A percentile compares a stretch with the other conserved stretches of the same genome.
Conservation (phyloP, 2,113 vertebrate species). For the Falcunculus frontatus region DNA sequence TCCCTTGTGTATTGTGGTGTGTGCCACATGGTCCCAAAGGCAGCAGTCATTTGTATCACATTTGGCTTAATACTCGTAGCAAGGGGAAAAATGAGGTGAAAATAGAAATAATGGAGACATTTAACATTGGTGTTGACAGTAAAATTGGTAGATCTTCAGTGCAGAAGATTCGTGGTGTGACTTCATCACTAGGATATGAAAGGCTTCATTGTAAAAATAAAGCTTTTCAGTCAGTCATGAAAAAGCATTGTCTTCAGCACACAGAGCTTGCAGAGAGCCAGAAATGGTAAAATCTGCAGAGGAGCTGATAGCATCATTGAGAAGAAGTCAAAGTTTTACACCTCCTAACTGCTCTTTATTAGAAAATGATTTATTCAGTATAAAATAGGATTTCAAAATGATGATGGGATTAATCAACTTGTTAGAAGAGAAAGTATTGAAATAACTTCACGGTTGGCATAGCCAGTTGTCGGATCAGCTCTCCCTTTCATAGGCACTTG, state of each 20-base stretch:
- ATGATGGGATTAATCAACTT: constrained; percentile 64
- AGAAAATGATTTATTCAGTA: constrained; percentile 49
- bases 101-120: not conserved
- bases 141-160: not conserved
- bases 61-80: not conserved
- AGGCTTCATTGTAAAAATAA: not conserved
- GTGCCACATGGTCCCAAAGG: not conserved
- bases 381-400: constrained; percentile 46
- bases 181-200: not conserved
- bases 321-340: constrained; percentile 55
- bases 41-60: not conserved
- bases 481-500: constrained; percentile 64
- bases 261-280: not conserved
- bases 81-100: not conserved
- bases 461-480: constrained; percentile 58
- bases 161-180: not conserved
- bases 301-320: not conserved
- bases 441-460: constrained; percentile 65
- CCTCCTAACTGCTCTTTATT: constrained; percentile 51
- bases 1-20: not conserved
- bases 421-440: constrained; percentile 53
- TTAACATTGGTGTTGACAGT: not conserved
- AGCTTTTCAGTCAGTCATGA: not conserved
- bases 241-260: not conserved
- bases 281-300: not conserved